Evolutionary conservation across 2,888 invertebrate species (phyloP).

Genomic region (Heliothis peltigera): DNA sequence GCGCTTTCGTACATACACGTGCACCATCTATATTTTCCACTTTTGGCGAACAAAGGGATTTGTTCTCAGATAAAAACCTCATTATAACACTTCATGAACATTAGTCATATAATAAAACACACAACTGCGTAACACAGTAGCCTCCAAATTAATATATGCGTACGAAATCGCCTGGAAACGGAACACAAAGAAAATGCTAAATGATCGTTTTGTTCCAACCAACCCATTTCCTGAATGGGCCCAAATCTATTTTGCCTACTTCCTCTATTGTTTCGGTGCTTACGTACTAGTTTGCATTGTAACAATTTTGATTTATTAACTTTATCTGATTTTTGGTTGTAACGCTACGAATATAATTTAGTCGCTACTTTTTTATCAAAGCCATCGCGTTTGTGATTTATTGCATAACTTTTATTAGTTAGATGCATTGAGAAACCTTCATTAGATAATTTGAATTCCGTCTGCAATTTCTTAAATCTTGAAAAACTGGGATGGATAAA

Average conservation of each 20-base stretch:
- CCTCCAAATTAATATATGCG: conserved; percentile 51
- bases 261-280: conserved; percentile 51
- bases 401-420: too few relatives aligned
- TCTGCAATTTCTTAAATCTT: background rate
- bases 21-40: conserved; percentile 7
- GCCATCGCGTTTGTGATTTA: background rate
- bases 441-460: background rate
- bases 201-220: conserved; percentile 65
- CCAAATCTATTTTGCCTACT: conserved; percentile 52
- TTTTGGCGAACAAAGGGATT: conserved; percentile 26
- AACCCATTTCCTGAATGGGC: conserved; percentile 61
- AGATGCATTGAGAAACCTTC: too few relatives aligned
- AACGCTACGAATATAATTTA: conserved; percentile 20
- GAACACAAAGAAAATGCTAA: conserved; percentile 60
- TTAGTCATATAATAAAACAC: conserved; percentile 30
- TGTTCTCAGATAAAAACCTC: conserved; percentile 31
- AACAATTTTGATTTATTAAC: conserved; percentile 58
- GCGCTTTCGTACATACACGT: background rate
- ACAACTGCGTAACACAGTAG: conserved; percentile 1
- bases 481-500: too few relatives aligned
- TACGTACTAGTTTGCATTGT: conserved; percentile 40
- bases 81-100: conserved; percentile 35
- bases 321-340: conserved; percentile 59
- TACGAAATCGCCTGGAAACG: conserved; percentile 44
- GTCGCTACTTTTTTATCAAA: background rate